Percentiles rank a stretch among this genome's conserved stretches.
These are phyloP conservation scores for Mythimna impura DNA, from an alignment of 2,888 invertebrate genomes.

Conservation along the genomic window DNA sequence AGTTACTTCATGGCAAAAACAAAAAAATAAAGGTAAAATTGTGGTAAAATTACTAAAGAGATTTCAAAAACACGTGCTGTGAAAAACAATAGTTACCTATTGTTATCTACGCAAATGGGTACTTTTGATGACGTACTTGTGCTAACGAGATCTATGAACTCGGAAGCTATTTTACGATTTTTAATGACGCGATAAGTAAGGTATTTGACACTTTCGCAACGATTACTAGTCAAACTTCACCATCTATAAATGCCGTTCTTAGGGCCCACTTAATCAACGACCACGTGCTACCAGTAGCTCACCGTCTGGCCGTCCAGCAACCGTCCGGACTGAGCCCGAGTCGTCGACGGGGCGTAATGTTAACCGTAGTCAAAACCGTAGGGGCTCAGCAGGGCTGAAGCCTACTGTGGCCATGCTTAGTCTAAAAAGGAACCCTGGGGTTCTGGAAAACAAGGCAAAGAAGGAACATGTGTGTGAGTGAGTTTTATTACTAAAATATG, in stretches of 20 bases:
- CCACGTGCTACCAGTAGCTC: too few relatives aligned
- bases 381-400: too few relatives aligned
- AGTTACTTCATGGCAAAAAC: not conserved
- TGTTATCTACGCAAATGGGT: conserved; percentile 33
- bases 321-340: too few relatives aligned
- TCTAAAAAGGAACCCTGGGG: too few relatives aligned
- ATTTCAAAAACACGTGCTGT: not conserved
- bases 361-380: too few relatives aligned
- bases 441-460: too few relatives aligned
- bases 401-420: too few relatives aligned
- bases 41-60: not conserved
- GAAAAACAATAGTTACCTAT: not conserved
- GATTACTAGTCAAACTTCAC: conserved; percentile 16
- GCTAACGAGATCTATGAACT: conserved; percentile 77
- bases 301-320: too few relatives aligned
- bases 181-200: conserved; percentile 44
- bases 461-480: too few relatives aligned
- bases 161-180: conserved; percentile 73
- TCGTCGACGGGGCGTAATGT: too few relatives aligned
- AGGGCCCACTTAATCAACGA: too few relatives aligned
- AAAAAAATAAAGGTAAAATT: not conserved
- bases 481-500: too few relatives aligned
- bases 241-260: not conserved
- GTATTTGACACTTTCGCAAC: conserved; percentile 54
- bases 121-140: conserved; percentile 41